Percentiles rank a stretch among this genome's conserved stretches.
Conservation (phyloP, 2,888 invertebrate species). For the Cerceris rybyensis region DNA sequence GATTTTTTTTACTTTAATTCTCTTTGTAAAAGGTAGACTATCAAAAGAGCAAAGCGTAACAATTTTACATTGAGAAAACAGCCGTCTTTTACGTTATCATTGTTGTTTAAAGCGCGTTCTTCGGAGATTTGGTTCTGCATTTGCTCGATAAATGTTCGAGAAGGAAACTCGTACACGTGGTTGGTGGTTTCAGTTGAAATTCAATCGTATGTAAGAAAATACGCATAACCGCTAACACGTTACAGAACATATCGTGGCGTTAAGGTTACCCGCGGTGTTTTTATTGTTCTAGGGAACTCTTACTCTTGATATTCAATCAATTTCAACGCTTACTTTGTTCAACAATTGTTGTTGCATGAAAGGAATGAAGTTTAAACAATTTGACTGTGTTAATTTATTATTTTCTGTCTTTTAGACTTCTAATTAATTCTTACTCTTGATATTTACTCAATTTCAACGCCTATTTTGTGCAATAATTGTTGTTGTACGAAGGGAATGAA, state of each 20-base stretch:
- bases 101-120: no score
- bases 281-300: not conserved
- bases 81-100: no score
- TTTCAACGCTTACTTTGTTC: not conserved
- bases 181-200: not conserved
- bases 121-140: no score
- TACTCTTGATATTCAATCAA: not conserved
- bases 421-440: not conserved
- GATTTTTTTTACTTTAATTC: no score
- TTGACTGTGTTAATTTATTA: no score
- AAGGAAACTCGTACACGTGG: not conserved
- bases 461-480: not conserved
- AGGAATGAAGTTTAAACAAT: no score
- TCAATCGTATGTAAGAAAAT: conserved; percentile 13
- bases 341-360: not conserved
- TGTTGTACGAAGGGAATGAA: not conserved
- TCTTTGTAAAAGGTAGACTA: no score
- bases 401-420: no score
- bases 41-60: no score
- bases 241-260: conserved; percentile 1
- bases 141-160: not conserved
- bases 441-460: not conserved
- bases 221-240: conserved; percentile 31
- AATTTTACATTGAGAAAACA: no score
- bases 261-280: not conserved